phyloP scores from a whole-genome alignment of 2,113 vertebrate genomes.

The Ctenomys sociabilis region DNA sequence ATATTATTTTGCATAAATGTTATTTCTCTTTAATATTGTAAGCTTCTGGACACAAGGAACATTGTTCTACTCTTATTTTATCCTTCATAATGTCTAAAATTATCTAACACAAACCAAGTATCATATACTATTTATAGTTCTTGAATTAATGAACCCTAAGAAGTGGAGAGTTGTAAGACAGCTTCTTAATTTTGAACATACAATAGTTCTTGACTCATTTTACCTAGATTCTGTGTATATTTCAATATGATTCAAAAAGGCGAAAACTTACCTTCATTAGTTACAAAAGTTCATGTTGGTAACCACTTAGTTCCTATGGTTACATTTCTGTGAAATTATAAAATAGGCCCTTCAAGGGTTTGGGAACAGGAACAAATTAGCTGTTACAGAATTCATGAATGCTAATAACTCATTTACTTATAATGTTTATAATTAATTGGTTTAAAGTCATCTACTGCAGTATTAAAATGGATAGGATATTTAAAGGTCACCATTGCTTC shows the following conservation, averaged over 20 bases:
- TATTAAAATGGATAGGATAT: constrained; percentile 79
- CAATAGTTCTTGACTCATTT: constrained; percentile 53
- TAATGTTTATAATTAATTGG: constrained; percentile 87
- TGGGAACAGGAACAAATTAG: constrained; percentile 84
- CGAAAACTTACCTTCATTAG: constrained; percentile 82
- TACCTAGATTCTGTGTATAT: constrained; percentile 68
- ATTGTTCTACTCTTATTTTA: constrained; percentile 28
- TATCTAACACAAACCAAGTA: background rate
- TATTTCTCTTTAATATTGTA: background rate
- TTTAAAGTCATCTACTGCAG: constrained; percentile 80
- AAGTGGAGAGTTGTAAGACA: constrained; percentile 22
- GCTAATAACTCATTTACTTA: constrained; percentile 87
- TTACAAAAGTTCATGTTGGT: constrained; percentile 85
- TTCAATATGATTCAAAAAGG: constrained; percentile 77
- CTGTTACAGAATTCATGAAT: constrained; percentile 86
- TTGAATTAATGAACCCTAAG: constrained; percentile 36
- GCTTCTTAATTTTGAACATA: constrained; percentile 64
- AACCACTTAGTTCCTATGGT: constrained; percentile 86
- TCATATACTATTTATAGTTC: background rate
- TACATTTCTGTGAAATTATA: constrained; percentile 85
- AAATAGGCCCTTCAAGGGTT: constrained; percentile 84
- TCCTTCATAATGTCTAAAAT: background rate
- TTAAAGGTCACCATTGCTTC: constrained; percentile 83
- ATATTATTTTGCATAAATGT: background rate
- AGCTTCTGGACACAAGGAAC: background rate